Percentiles rank a stretch among this genome's conserved stretches.
These are phyloP conservation scores for Catotricha subobsoleta DNA, from an alignment of 2,888 invertebrate genomes.

Conservation along the genomic window DNA sequence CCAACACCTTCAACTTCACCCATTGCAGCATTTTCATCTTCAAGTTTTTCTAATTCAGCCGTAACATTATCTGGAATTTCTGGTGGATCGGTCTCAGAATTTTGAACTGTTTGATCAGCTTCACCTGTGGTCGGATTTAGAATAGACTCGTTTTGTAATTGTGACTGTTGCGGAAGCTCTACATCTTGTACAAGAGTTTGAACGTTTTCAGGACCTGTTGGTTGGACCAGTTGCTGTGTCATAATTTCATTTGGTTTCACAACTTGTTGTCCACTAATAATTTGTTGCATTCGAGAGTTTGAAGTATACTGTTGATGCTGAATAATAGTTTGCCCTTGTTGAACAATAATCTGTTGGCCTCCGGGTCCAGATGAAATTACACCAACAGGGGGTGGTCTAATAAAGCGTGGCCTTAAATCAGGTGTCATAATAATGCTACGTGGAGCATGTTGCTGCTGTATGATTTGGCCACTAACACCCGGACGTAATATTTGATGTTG, in stretches of 20 bases:
- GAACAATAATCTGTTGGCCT: constrained; percentile 10
- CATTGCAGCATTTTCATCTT: constrained; percentile 40
- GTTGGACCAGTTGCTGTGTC: neutral
- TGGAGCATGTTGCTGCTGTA: constrained; percentile 3
- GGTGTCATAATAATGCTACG: constrained; percentile 14
- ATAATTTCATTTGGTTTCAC: neutral
- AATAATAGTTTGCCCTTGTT: constrained; percentile 8
- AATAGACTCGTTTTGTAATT: neutral
- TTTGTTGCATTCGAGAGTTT: constrained; percentile 3
- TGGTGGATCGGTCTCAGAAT: constrained; percentile 31
- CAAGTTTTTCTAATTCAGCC: constrained; percentile 48
- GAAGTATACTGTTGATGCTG: constrained; percentile 8
- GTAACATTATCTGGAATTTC: constrained; percentile 50
- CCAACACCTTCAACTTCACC: constrained; percentile 48
- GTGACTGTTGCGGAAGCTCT: constrained; percentile 9
- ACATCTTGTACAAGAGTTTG: constrained; percentile 12
- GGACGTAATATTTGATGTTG: constrained; percentile 8
- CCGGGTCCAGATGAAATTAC: constrained; percentile 11
- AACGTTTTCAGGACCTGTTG: neutral
- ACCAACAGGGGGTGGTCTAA: constrained; percentile 11
- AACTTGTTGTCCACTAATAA: neutral
- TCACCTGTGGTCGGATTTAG: neutral
- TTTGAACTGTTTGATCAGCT: constrained; percentile 1
- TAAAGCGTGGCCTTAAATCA: constrained; percentile 20
- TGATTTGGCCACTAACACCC: constrained; percentile 4